A percentile compares a stretch with the other conserved stretches of the same genome.
phyloP scores from a whole-genome alignment of 2,113 vertebrate species.

The Menura novaehollandiae region DNA sequence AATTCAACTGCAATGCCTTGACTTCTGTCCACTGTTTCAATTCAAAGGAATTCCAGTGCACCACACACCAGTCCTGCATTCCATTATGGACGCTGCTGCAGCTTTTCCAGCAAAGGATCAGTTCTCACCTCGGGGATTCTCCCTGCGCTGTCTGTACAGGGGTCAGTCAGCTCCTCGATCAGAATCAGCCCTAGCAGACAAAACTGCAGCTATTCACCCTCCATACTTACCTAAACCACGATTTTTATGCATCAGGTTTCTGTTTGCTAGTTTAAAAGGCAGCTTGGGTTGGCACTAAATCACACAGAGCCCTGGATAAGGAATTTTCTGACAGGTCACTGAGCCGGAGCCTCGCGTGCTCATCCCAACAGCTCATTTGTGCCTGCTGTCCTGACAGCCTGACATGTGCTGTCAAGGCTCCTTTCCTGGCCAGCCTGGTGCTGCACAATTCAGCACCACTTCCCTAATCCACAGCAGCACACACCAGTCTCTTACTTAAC shows the following conservation, averaged over 20 bases:
- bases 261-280: background rate
- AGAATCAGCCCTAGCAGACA: background rate
- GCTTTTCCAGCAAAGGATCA: background rate
- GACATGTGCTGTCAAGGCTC: conserved; percentile 11
- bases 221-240: background rate
- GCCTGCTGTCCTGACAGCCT: background rate
- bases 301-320: background rate
- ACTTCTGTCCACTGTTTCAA: background rate
- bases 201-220: background rate
- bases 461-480: background rate
- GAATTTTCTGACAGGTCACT: conserved; percentile 34
- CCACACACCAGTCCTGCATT: background rate
- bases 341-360: background rate
- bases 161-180: background rate
- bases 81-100: background rate
- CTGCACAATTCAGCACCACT: background rate
- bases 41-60: background rate
- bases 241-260: background rate
- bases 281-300: background rate
- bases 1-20: background rate
- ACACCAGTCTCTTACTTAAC: background rate
- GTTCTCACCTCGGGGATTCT: background rate
- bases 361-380: conserved; percentile 5
- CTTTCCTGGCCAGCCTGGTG: background rate
- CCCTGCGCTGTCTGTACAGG: rapidly evolving